Conservation (phyloP, 2,888 invertebrate species). For the Eudemis profundana region DNA sequence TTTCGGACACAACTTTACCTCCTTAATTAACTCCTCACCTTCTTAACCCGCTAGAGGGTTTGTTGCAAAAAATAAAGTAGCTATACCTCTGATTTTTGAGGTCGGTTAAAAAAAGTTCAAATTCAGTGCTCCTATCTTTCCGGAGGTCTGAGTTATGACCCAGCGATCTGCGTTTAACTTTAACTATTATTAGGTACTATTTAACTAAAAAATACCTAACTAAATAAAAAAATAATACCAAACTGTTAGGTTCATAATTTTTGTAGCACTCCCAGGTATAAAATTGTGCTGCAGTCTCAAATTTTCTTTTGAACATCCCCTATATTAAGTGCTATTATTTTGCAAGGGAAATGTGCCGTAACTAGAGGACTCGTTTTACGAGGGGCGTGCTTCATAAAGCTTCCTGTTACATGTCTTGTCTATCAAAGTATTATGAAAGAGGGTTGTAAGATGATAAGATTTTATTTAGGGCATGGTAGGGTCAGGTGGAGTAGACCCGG, state of each 20-base stretch:
- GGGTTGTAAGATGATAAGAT: slow-evolving; percentile 15
- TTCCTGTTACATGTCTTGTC: slow-evolving; percentile 16
- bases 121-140: too few relatives aligned
- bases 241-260: background rate
- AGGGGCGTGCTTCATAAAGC: slow-evolving; percentile 18
- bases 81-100: too few relatives aligned
- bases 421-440: slow-evolving; percentile 5
- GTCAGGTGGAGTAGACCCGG: too few relatives aligned
- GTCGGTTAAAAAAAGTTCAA: too few relatives aligned
- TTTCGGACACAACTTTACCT: too few relatives aligned
- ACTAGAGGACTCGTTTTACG: slow-evolving; percentile 32
- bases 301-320: slow-evolving; percentile 31
- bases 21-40: too few relatives aligned
- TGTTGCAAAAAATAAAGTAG: too few relatives aligned
- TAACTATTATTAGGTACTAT: too few relatives aligned
- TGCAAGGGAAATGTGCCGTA: slow-evolving; percentile 14
- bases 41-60: too few relatives aligned
- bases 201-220: background rate
- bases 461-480: background rate
- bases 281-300: slow-evolving; percentile 20
- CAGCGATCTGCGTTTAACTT: too few relatives aligned
- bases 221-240: background rate
- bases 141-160: too few relatives aligned
- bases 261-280: background rate
- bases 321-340: slow-evolving; percentile 13